Base-by-base conservation (phyloP, 1,140 invertebrate species). In the Drosophila mayri region DNA sequence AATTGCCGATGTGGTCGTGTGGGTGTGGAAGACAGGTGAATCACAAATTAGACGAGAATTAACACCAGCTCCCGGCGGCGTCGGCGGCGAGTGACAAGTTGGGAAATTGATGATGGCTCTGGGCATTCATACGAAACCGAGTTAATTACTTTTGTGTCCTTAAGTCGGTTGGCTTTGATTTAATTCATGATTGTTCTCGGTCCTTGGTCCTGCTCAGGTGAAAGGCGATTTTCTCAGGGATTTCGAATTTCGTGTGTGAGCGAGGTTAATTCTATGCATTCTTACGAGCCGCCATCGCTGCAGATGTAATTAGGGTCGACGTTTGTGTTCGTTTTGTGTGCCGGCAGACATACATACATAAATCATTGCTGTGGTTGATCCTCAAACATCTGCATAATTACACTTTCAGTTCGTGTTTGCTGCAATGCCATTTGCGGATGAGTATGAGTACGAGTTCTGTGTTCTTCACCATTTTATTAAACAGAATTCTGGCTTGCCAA, bases 361-460 rank as follows among this genome's bases (percentile, higher is more conserved):
- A 73, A 72, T 73, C 70, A 73, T 72, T 35, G 41, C 10, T 65
- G 72, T 40, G 71, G 60, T 37, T 43, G 52, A 76, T 75, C 73
- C 61, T 76, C 71, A 76, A 79, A 82, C 72, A 79, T 78, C 84
- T 79, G 83, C 84, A 87, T 87, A 87, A 87, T 87, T 87, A 83
- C 83, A 83, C 77, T 88, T 87, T 88, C 43, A 46, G 80, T 83
- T 71, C 76, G 66, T 74, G 71, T 76, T 55, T 85, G 78, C 78
- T 70, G 78, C 73, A 73, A 59, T 64, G 76, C 43, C 76, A 76
- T 72, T 76, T 71, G 58, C 77, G 57, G 60, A 57, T 60, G 43
- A 35, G 40, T 73, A 43, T 50, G 20, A 10, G 4, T 35, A 41
- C 50, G 62, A 52, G 47, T 60, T 35, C 61, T 60, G 47, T 80